Percentiles rank a stretch among this genome's conserved stretches.
These are phyloP conservation scores for Plebejus argus DNA, from an alignment of 2,888 invertebrate species.

Conservation along the genomic window DNA sequence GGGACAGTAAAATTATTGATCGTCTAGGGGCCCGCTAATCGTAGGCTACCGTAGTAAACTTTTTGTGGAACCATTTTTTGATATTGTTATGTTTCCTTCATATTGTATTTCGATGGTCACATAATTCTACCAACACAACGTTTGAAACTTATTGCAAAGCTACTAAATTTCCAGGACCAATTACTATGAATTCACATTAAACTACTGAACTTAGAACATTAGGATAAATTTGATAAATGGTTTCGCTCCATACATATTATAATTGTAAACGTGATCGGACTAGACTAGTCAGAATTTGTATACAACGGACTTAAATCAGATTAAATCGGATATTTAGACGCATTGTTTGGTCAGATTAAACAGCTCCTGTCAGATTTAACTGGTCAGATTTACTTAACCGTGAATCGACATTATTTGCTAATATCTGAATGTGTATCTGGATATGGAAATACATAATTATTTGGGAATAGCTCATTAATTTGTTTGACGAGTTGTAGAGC, in stretches of 20 bases:
- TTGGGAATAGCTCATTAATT: neutral
- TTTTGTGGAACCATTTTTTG: too few relatives aligned
- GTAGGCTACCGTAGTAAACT: too few relatives aligned
- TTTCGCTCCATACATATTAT: neutral
- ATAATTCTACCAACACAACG: neutral
- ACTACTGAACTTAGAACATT: conserved; percentile 15
- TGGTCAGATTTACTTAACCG: neutral
- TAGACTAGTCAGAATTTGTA: conserved; percentile 8
- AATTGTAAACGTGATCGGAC: conserved; percentile 9
- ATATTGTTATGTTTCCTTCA: neutral
- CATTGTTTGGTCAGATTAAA: neutral
- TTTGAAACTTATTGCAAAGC: neutral
- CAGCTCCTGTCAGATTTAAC: neutral
- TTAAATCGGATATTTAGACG: conserved; percentile 4
- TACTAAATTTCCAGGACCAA: neutral
- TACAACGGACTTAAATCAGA: neutral
- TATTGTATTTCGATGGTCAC: neutral
- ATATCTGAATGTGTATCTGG: neutral
- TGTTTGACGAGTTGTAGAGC: conserved; percentile 12
- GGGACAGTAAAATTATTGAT: too few relatives aligned
- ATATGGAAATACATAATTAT: conserved; percentile 10
- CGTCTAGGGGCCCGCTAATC: too few relatives aligned
- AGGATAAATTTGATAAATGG: conserved; percentile 14
- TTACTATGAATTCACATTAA: neutral
- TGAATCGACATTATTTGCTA: neutral